phyloP scores from a whole-genome alignment of 2,797 vertebrate species.

The Microcaecilia unicolor region DNA sequence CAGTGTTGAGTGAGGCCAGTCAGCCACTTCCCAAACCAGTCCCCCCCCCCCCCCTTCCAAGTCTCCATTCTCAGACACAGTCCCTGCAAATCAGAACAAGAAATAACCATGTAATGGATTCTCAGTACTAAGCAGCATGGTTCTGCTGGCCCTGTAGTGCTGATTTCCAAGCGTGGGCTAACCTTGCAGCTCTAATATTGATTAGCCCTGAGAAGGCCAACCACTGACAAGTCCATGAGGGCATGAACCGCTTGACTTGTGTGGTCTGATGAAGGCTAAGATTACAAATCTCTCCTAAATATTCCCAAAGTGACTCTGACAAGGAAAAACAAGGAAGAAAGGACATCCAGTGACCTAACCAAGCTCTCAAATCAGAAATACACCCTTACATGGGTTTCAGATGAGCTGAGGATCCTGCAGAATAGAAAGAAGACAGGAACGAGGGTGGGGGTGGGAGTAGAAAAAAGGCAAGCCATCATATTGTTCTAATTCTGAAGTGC shows the following conservation, averaged over 20 bases:
- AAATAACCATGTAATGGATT: slow-evolving; percentile 13
- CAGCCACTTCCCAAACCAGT: neutral
- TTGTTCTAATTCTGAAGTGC: too few species aligned
- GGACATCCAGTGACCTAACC: slow-evolving; percentile 21
- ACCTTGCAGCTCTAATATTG: slow-evolving; percentile 3
- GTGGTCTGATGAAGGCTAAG: slow-evolving; percentile 35
- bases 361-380: slow-evolving; percentile 20
- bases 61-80: neutral
- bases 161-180: slow-evolving; percentile 24
- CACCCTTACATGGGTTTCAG: slow-evolving; percentile 23
- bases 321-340: neutral
- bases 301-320: slow-evolving; percentile 13
- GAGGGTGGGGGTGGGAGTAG: too few species aligned
- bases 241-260: slow-evolving; percentile 33
- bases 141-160: too few species aligned
- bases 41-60: neutral
- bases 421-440: too few species aligned
- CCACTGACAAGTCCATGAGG: slow-evolving; percentile 26
- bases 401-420: slow-evolving; percentile 23
- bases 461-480: too few species aligned
- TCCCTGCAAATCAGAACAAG: slow-evolving; percentile 2
- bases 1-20: slow-evolving; percentile 3
- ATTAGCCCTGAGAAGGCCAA: slow-evolving; percentile 21
- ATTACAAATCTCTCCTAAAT: slow-evolving; percentile 31
- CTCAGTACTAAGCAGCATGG: slow-evolving; percentile 4